Conservation (phyloP, 2,113 vertebrate genomes). For the Python bivittatus region DNA sequence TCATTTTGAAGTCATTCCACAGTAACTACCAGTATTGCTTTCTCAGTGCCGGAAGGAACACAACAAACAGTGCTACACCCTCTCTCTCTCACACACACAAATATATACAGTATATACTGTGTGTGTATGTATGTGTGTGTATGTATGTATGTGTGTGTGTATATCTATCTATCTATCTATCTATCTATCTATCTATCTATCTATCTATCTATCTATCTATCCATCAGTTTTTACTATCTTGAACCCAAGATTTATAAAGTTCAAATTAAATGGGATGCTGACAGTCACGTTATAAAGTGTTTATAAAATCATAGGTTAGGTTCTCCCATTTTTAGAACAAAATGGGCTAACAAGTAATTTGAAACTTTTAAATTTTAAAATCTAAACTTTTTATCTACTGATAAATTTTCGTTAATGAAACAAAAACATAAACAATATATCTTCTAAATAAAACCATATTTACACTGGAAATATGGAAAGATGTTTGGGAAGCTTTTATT, state of each 20-base stretch:
- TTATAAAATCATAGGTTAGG: not conserved
- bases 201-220: no score
- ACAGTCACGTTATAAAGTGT: not conserved
- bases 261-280: not conserved
- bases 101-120: no score
- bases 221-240: not conserved
- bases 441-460: not conserved
- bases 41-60: not conserved
- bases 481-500: not conserved
- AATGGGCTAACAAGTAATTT: not conserved
- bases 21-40: not conserved
- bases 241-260: not conserved
- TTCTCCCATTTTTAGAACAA: not conserved
- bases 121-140: no score
- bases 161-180: no score
- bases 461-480: not conserved
- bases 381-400: not conserved
- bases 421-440: not conserved
- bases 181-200: no score
- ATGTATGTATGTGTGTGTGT: no score
- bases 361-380: not conserved
- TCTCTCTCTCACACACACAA: no score
- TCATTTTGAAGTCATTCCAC: not conserved
- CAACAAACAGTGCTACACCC: not conserved
- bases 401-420: not conserved